Conservation (phyloP, 2,797 vertebrate genomes). For the Tympanoctomys barrerae region DNA sequence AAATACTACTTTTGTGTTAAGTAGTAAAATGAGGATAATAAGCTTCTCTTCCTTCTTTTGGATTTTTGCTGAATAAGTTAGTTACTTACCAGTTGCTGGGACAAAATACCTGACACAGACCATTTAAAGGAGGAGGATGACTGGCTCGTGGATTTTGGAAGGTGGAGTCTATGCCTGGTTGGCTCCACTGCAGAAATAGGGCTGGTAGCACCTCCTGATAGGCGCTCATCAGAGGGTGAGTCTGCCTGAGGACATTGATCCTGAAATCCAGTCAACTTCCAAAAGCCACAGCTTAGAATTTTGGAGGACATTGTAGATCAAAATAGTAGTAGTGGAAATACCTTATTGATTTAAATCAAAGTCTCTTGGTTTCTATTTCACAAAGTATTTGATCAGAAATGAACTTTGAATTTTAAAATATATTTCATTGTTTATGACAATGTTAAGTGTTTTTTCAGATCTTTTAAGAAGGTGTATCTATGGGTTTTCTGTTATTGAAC, state of each 20-base stretch:
- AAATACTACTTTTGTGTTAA: background rate
- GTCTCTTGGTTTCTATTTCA: background rate
- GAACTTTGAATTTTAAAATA: slow-evolving; percentile 26
- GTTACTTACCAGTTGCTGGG: background rate
- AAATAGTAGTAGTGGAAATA: background rate
- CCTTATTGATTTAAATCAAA: slow-evolving; percentile 41
- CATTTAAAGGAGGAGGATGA: background rate
- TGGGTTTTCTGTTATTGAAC: background rate
- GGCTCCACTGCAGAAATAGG: background rate
- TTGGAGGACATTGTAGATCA: background rate
- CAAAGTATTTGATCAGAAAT: slow-evolving; percentile 15
- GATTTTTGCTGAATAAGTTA: background rate
- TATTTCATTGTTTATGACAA: background rate
- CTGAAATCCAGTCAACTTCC: background rate
- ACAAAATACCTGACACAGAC: background rate
- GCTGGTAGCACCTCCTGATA: background rate
- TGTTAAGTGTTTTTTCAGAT: background rate
- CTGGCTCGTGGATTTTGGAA: background rate
- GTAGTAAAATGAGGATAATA: background rate
- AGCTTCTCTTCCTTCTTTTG: background rate
- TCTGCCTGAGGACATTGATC: background rate
- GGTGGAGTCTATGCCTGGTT: background rate
- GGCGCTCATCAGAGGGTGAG: rapidly evolving
- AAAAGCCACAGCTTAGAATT: background rate
- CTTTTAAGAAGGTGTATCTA: background rate